Conservation (phyloP, 2,888 invertebrate species). For the Limnephilus marmoratus region DNA sequence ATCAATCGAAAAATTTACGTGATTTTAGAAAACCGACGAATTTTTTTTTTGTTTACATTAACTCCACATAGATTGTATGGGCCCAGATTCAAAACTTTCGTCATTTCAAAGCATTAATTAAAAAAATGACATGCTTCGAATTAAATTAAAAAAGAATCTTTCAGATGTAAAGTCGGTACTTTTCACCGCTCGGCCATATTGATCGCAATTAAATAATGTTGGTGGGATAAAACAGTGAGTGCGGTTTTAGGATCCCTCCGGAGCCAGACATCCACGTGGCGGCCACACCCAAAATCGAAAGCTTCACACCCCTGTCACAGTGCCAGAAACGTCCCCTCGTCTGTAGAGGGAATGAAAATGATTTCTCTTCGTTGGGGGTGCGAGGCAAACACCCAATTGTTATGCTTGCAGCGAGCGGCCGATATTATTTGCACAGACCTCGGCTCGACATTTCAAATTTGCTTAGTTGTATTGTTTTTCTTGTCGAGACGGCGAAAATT, state of each 20-base stretch:
- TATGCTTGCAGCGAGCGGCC: not conserved
- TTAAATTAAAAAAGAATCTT: not conserved
- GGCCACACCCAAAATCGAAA: slow-evolving; percentile 2
- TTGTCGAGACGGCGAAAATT: not conserved
- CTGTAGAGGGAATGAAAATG: not conserved
- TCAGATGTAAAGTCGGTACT: not conserved
- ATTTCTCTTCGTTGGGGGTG: not conserved
- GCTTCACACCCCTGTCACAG: not conserved
- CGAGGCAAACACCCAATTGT: not conserved
- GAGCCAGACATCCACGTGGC: not conserved
- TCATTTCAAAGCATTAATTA: too few species aligned
- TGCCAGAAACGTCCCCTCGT: not conserved
- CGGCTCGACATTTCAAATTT: not conserved
- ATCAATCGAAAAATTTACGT: too few species aligned
- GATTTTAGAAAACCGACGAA: not conserved
- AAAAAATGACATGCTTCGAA: not conserved
- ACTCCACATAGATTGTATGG: too few species aligned
- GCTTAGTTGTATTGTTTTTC: not conserved
- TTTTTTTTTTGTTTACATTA: too few species aligned
- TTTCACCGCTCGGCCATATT: not conserved
- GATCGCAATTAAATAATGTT: not conserved
- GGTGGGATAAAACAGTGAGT: not conserved
- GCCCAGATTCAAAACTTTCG: too few species aligned
- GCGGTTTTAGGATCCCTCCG: not conserved
- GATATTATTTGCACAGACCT: not conserved